Base-by-base conservation (phyloP, 92 coral and sea anemone genomes). In the Diadumene lineata region DNA sequence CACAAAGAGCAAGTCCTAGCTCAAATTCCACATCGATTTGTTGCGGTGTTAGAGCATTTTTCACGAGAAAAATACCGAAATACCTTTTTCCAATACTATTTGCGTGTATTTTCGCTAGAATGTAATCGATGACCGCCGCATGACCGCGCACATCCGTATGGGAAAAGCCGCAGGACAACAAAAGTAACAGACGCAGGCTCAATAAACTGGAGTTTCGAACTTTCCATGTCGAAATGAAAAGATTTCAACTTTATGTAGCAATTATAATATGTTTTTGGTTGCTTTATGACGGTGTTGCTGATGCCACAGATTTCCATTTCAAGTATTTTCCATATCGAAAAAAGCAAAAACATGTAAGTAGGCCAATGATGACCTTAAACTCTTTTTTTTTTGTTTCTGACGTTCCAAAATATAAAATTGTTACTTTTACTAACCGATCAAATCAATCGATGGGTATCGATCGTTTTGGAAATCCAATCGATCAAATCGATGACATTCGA, bases 291-390 rank as follows among this genome's bases (percentile, higher is more conserved):
- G 58, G 18, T 53, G 4, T 72, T 55, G 77, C 32, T 53, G 31
- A 55, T 43, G 65, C 83, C 57, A 84, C 53, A 34, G 84, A 72
- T 7, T 84, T 84, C 46, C 75, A 64, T 22, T 84, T 69, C 51
- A 84, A 73, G 70, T 70, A 66, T 50, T 84, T 78, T 66, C 16
- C 84, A 11, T 84, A 78, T 72, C 64, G 88, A 53, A 84, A 84
- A 73, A 84, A 84, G 70, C 80, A 78, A 28, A 68, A 80, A 32
- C 84, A 67, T 18, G 88, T 84, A 31, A 84, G 88, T 82, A 75
- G 13, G n/a, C n/a, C n/a, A n/a, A n/a, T n/a, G n/a, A 38, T 4
- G 48, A 38, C 7, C 6, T 38, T 38, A 38, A 38, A 38, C 13
- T 4, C 13, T 38, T 38, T 38, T 13, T 13, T 38, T n/a, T n/a